Conservation (phyloP, 1,140 invertebrate species). For the Diorhabda elongata region DNA sequence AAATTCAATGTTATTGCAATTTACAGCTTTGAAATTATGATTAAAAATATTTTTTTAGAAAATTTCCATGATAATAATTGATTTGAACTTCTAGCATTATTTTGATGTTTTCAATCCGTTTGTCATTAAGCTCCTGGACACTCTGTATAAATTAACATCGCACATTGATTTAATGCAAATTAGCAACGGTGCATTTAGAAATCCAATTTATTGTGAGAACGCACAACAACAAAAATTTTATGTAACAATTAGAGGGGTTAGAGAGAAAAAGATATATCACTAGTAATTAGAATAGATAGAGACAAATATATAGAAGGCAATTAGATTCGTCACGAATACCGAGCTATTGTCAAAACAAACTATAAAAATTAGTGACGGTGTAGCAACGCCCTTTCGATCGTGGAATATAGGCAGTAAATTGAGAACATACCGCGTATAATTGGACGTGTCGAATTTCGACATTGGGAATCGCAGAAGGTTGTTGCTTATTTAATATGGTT, state of each 20-base stretch:
- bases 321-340: conserved; percentile 9
- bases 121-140: no score
- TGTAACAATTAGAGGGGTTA: neutral
- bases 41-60: no score
- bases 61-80: no score
- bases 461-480: neutral
- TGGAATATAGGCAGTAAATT: conserved; percentile 7
- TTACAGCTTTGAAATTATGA: no score
- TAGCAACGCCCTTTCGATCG: neutral
- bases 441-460: conserved; percentile 12
- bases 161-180: neutral
- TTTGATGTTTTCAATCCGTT: no score
- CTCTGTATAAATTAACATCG: neutral
- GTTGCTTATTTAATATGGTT: no score
- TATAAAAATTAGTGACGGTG: conserved; percentile 14
- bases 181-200: neutral
- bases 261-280: neutral
- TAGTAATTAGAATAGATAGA: neutral
- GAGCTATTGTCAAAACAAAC: conserved; percentile 12
- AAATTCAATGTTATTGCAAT: no score
- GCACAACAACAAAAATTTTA: neutral
- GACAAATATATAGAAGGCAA: conserved; percentile 2
- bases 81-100: no score
- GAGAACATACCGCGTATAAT: conserved; percentile 4
- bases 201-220: conserved; percentile 1